Conservation (phyloP, 2,888 invertebrate species). For the Clunio marinus region DNA sequence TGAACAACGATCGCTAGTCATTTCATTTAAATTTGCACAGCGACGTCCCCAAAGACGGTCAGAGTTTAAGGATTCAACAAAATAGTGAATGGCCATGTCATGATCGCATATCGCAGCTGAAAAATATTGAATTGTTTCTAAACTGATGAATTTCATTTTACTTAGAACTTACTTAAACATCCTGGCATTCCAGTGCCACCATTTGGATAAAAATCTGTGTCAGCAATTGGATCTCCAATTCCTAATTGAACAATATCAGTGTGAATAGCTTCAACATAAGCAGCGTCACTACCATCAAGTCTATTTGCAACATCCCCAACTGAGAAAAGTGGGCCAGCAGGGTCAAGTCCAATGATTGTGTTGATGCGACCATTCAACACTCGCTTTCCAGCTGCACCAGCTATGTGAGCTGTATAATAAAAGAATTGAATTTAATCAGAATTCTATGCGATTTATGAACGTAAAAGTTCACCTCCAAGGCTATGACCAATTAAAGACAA, state of each 20-base stretch:
- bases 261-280: slow-evolving; percentile 15
- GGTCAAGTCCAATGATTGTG: slow-evolving; percentile 39
- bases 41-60: not conserved
- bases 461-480: slow-evolving; percentile 11
- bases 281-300: not conserved
- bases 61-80: slow-evolving; percentile 11
- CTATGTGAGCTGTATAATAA: slow-evolving; percentile 41
- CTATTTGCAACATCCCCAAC: too few relatives aligned
- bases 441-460: not conserved
- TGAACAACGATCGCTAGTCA: not conserved
- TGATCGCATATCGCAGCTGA: slow-evolving; percentile 7
- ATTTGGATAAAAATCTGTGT: slow-evolving; percentile 48
- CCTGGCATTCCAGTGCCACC: slow-evolving; percentile 41
- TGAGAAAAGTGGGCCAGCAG: slow-evolving; percentile 33
- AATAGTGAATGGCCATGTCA: not conserved
- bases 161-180: not conserved
- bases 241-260: not conserved
- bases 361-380: not conserved
- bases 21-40: not conserved
- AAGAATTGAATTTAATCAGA: not conserved
- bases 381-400: slow-evolving; percentile 41
- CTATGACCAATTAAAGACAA: slow-evolving; percentile 11
- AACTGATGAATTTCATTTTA: not conserved
- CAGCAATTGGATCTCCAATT: slow-evolving; percentile 44
- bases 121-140: not conserved